Conservation (phyloP, 1,140 invertebrate genomes). For the Drosophila guanche region DNA sequence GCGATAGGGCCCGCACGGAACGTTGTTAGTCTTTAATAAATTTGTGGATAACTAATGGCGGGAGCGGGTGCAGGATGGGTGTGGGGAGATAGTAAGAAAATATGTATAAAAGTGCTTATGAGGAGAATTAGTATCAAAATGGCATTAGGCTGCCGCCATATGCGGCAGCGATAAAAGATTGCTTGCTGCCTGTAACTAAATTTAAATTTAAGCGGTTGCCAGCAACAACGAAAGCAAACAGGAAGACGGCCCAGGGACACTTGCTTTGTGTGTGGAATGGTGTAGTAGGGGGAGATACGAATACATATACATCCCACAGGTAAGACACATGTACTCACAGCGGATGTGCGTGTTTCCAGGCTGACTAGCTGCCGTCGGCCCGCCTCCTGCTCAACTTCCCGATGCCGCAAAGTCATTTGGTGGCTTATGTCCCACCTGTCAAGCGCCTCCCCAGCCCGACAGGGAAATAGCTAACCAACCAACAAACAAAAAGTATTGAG, state of each 20-base stretch:
- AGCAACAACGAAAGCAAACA: conserved; percentile 33
- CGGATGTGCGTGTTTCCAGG: conserved; percentile 66
- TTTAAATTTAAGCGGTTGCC: conserved; percentile 76
- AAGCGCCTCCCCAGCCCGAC: background rate
- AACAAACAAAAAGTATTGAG: conserved; percentile 43
- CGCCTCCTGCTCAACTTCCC: conserved; percentile 38
- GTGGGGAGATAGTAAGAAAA: conserved; percentile 9
- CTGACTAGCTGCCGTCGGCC: conserved; percentile 46
- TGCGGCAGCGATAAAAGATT: conserved; percentile 48
- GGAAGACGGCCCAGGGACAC: conserved; percentile 2
- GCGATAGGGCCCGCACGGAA: conserved; percentile 3
- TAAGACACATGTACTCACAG: conserved; percentile 27
- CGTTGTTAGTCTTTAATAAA: conserved; percentile 40
- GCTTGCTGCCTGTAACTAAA: conserved; percentile 61
- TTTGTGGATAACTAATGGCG: conserved; percentile 39
- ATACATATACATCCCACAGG: background rate
- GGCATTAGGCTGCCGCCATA: conserved; percentile 54
- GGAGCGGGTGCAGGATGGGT: background rate
- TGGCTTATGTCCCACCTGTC: conserved; percentile 60
- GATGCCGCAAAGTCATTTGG: conserved; percentile 78
- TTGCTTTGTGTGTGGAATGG: background rate
- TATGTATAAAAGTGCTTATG: conserved; percentile 50
- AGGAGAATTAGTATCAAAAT: conserved; percentile 70
- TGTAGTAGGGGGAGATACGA: too few species aligned
- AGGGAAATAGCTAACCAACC: conserved; percentile 23